Evolutionary conservation across 2,888 invertebrate genomes (phyloP).

Genomic region (Synanthedon formicaeformis): DNA sequence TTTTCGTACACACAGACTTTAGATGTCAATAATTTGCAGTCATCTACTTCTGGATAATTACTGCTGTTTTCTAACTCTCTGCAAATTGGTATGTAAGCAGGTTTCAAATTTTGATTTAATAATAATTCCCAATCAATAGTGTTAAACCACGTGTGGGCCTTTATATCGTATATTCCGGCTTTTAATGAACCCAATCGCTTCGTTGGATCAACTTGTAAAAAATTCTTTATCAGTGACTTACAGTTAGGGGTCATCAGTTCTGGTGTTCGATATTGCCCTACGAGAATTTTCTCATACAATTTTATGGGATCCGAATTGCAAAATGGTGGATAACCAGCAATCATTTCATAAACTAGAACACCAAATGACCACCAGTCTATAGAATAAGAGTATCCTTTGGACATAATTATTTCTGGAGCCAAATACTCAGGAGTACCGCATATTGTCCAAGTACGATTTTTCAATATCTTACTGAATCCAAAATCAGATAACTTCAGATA

Average conservation of each 20-base stretch:
- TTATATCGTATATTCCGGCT: slow-evolving; percentile 89
- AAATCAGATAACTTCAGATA: slow-evolving; percentile 90
- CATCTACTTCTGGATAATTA: slow-evolving; percentile 74
- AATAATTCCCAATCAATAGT: slow-evolving; percentile 84
- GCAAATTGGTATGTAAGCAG: slow-evolving; percentile 72
- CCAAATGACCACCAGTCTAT: slow-evolving; percentile 98
- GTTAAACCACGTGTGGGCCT: slow-evolving; percentile 89
- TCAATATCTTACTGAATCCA: slow-evolving; percentile 87
- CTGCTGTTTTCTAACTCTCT: slow-evolving; percentile 70
- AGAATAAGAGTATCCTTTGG: slow-evolving; percentile 89
- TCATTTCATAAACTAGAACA: slow-evolving; percentile 88
- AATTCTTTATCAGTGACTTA: slow-evolving; percentile 81
- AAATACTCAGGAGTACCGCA: slow-evolving; percentile 98
- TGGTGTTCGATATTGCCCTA: slow-evolving; percentile 86
- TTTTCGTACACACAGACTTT: slow-evolving; percentile 64
- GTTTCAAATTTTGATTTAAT: slow-evolving; percentile 76
- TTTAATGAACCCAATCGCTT: slow-evolving; percentile 87
- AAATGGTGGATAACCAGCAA: slow-evolving; percentile 92
- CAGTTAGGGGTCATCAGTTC: slow-evolving; percentile 81
- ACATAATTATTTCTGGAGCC: slow-evolving; percentile 90
- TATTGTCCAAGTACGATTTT: slow-evolving; percentile 85
- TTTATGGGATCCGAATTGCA: slow-evolving; percentile 87
- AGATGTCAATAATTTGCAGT: slow-evolving; percentile 55
- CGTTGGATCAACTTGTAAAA: slow-evolving; percentile 72
- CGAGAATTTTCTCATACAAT: slow-evolving; percentile 93